Conservation (phyloP, 2,113 vertebrate species). For the Apteryx owenii region DNA sequence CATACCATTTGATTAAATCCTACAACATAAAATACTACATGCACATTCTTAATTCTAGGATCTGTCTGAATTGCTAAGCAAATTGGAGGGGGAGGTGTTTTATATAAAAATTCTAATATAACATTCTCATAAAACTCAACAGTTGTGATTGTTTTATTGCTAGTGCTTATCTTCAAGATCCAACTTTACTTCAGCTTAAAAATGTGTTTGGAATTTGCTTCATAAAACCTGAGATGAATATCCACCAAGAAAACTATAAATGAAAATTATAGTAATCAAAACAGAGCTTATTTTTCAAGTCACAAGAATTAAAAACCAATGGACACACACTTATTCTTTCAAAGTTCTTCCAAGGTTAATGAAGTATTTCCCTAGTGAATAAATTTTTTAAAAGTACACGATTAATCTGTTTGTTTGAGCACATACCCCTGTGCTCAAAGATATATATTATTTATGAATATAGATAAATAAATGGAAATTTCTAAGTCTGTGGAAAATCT, state of each 20-base stretch:
- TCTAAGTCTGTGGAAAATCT: background rate
- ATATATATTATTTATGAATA: background rate
- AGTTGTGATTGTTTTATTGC: background rate
- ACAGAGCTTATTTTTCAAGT: background rate
- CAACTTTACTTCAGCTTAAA: background rate
- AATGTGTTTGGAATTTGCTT: background rate
- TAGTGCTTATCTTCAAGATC: background rate
- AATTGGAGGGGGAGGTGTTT: background rate
- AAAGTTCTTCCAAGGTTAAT: background rate
- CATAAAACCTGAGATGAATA: background rate
- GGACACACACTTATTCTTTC: rapidly evolving
- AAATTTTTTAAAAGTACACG: background rate
- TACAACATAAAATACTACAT: background rate
- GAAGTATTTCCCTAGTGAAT: background rate
- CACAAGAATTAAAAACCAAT: background rate
- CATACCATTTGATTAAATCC: background rate
- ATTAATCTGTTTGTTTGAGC: background rate
- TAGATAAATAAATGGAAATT: background rate
- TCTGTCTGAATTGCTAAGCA: background rate
- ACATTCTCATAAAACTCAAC: background rate
- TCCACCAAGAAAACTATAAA: background rate
- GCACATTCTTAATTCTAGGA: background rate
- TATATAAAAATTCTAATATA: background rate
- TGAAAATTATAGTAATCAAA: background rate
- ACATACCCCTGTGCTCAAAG: background rate